These are phyloP conservation scores for Hirtodrosophila histrioides DNA, from an alignment of 2,888 invertebrate species.

Conservation along the genomic window DNA sequence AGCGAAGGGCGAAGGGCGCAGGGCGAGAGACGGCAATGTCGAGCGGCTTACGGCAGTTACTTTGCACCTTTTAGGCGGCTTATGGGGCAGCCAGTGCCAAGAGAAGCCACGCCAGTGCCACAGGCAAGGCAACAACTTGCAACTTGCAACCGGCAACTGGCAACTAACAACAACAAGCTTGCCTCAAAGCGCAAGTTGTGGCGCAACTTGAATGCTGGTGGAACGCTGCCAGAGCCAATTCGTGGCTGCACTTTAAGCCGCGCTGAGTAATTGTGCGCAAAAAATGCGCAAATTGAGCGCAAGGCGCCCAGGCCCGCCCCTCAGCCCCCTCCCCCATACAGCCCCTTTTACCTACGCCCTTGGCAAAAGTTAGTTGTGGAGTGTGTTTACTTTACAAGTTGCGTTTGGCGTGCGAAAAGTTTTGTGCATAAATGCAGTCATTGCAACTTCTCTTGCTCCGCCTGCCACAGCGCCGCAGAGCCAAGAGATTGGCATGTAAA, in stretches of 20 bases:
- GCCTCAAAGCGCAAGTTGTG: constrained; percentile 3
- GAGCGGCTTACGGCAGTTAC: constrained; percentile 74
- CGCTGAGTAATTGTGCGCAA: constrained; percentile 81
- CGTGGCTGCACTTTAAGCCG: constrained; percentile 72
- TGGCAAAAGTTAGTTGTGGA: constrained; percentile 66
- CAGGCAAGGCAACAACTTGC: constrained; percentile 26
- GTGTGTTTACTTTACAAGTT: constrained; percentile 78
- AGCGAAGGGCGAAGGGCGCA: too few relatives aligned
- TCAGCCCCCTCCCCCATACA: neutral
- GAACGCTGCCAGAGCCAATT: constrained; percentile 18
- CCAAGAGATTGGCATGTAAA: constrained; percentile 77
- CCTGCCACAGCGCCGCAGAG: constrained; percentile 5
- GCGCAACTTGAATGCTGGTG: constrained; percentile 6
- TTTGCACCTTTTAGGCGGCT: constrained; percentile 75
- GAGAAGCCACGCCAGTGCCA: constrained; percentile 49
- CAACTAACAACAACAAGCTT: constrained; percentile 26
- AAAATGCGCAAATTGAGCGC: constrained; percentile 82
- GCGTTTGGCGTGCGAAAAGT: constrained; percentile 80
- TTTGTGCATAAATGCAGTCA: constrained; percentile 75
- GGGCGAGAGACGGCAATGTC: constrained; percentile 33
- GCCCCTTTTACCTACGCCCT: neutral
- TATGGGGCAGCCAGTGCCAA: constrained; percentile 38
- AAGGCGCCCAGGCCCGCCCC: constrained; percentile 31
- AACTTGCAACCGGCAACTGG: constrained; percentile 3
- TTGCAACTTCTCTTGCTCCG: constrained; percentile 47